Conservation (phyloP, 2,888 invertebrate genomes). For the Zelleria hepariella region DNA sequence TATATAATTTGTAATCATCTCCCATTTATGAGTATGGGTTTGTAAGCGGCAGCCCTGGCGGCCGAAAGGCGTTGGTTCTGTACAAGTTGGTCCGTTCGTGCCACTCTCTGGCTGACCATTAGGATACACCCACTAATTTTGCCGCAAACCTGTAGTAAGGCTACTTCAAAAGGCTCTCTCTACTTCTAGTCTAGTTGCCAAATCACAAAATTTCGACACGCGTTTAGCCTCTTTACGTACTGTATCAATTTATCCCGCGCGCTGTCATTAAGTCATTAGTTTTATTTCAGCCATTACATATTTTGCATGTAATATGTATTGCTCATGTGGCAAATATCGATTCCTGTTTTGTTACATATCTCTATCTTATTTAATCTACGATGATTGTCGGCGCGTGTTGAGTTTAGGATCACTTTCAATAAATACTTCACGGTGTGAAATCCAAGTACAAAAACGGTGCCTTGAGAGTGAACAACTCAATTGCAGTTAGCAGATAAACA, state of each 20-base stretch:
- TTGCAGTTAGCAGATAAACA: neutral
- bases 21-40: neutral
- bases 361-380: too few species aligned
- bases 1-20: too few species aligned
- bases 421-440: neutral
- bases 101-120: conserved; percentile 57
- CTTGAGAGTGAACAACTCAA: neutral
- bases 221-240: neutral
- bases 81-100: conserved; percentile 2
- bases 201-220: conserved; percentile 28
- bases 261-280: neutral
- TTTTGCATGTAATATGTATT: neutral
- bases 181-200: conserved; percentile 44
- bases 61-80: neutral
- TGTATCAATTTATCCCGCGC: neutral
- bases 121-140: conserved; percentile 62
- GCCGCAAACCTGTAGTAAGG: conserved; percentile 44
- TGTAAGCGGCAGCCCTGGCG: neutral
- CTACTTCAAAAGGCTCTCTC: conserved; percentile 9
- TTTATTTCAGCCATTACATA: neutral
- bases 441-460: neutral
- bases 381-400: neutral
- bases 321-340: too few species aligned
- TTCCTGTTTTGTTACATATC: too few species aligned
- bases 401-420: neutral